Base-by-base conservation (phyloP, 2,888 invertebrate species). In the Tipula lateralis region DNA sequence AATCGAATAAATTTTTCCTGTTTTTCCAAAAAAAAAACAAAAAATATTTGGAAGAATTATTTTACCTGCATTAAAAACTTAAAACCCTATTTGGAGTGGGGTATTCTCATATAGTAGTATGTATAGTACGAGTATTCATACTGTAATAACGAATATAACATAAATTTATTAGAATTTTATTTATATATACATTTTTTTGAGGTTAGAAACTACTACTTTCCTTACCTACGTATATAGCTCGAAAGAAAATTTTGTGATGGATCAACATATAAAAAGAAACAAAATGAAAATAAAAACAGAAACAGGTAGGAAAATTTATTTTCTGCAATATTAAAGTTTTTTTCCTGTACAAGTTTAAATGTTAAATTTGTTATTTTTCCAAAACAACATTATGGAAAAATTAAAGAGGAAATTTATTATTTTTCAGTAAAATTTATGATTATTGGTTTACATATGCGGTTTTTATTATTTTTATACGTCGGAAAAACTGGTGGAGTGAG, bases 21-120 rank as follows among this genome's bases (percentile, higher is more conserved):
- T 66, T 66, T 66, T 66, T 24, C 24, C 24, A 9, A 66, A 19
- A 50, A n/a, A n/a, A n/a, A n/a, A n/a, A n/a, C n/a, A n/a, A n/a
- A n/a, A n/a, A n/a, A n/a, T n/a, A n/a, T 13, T 39, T 7, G 39
- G 39, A n/a, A 39, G 13, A 24, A 66, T 66, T 66, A 66, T 66
- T 66, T 66, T 66, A 66, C 66, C 66, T 66, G 66, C 66, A 66
- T 66, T 66, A 66, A 66, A 66, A 66, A 66, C 66, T 66, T 66
- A 66, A 66, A 66, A 66, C 66, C n/a, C 12, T 19, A 9, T 24
- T 66, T 66, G 66, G 66, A 66, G 24, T 66, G 24, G 9, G 66
- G 1, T 24, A 66, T 24, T 13, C 13, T 39, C 13, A 13, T 39
- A 36, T 9, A 66, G 24, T 66, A 24, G 66, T 66, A 24, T 2